A percentile compares a stretch with the other conserved stretches of the same genome.
phyloP scores from a whole-genome alignment of 2,797 vertebrate genomes.

The Linurgus olivaceus region DNA sequence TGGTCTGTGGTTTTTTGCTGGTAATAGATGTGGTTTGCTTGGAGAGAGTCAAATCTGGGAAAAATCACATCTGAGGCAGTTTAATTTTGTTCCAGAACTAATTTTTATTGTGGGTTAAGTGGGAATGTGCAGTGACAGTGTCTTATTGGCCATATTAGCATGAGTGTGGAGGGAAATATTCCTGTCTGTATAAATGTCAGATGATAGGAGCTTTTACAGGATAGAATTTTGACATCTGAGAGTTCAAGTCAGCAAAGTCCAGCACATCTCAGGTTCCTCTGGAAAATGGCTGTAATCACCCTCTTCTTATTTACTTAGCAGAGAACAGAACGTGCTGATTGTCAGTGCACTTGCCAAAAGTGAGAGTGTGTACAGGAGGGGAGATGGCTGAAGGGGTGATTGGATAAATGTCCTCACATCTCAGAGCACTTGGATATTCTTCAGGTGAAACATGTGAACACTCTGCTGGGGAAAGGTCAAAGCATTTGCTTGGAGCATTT shows the following conservation, averaged over 20 bases:
- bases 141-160: too few relatives aligned
- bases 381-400: not conserved
- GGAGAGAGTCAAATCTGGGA: not conserved
- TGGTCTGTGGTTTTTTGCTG: not conserved
- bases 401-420: not conserved
- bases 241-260: not conserved
- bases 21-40: not conserved
- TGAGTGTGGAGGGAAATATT: rapidly evolving
- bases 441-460: not conserved
- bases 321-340: not conserved
- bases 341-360: not conserved
- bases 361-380: not conserved
- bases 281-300: not conserved
- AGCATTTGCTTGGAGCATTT: not conserved
- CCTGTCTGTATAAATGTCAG: not conserved
- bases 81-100: not conserved
- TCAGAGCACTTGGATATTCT: not conserved
- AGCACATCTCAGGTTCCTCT: not conserved
- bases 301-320: not conserved
- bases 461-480: not conserved
- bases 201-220: not conserved
- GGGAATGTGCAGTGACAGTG: rapidly evolving
- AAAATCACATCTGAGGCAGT: not conserved
- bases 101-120: not conserved
- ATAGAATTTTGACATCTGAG: not conserved